Evolutionary conservation across 2,797 vertebrate genomes (phyloP).

Genomic region (Natrix natrix): DNA sequence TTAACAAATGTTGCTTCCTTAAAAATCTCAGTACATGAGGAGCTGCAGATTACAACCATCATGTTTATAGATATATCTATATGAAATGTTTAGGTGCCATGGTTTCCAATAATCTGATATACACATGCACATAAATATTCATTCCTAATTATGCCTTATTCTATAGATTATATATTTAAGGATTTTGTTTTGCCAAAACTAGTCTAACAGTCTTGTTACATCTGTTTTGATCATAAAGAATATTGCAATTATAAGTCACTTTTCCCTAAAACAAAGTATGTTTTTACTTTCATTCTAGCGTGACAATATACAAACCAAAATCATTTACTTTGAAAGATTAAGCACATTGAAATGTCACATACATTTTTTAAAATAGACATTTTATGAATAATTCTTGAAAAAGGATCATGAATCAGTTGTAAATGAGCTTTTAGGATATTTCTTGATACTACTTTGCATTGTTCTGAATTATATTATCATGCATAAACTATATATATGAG

Average conservation of each 20-base stretch:
- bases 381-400: constrained; percentile 25
- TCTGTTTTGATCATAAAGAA: background rate
- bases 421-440: constrained; percentile 69
- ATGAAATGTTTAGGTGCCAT: background rate
- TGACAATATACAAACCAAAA: constrained; percentile 54
- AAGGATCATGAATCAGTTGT: constrained; percentile 58
- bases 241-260: constrained; percentile 27
- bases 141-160: background rate
- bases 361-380: constrained; percentile 24
- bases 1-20: background rate
- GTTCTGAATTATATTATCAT: constrained; percentile 69
- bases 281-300: constrained; percentile 56
- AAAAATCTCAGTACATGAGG: background rate
- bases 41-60: background rate
- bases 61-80: background rate
- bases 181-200: background rate
- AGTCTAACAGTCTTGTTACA: background rate
- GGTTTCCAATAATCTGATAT: background rate
- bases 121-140: background rate
- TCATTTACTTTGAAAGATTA: constrained; percentile 60
- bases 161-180: background rate
- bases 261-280: constrained; percentile 30
- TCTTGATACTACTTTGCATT: constrained; percentile 67
- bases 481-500: constrained; percentile 54
- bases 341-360: background rate